Conservation (phyloP, 2,888 invertebrate species). For the Pomacea canaliculata region DNA sequence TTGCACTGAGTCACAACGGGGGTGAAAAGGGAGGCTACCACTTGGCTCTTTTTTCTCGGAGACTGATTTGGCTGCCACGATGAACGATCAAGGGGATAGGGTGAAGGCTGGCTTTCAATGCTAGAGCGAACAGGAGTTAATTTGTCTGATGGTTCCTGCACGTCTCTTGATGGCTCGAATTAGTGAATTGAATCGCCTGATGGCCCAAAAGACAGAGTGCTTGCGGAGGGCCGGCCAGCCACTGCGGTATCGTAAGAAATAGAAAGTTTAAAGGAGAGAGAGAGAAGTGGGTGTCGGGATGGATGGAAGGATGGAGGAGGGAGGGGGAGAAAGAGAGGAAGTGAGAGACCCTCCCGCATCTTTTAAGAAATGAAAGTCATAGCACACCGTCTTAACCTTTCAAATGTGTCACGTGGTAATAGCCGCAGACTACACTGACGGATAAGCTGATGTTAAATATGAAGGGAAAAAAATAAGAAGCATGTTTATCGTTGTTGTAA, state of each 20-base stretch:
- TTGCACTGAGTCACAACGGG: neutral
- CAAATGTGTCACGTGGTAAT: too few species aligned
- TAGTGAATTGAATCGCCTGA: conserved; percentile 21
- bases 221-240: neutral
- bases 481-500: too few species aligned
- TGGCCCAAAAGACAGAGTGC: conserved; percentile 13
- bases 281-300: neutral
- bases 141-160: conserved; percentile 25
- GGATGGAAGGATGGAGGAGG: neutral
- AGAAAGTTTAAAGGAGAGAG: neutral
- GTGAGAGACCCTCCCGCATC: too few species aligned
- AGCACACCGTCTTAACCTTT: too few species aligned
- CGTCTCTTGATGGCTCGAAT: conserved; percentile 21
- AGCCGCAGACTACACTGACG: too few species aligned
- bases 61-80: neutral
- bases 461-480: too few species aligned
- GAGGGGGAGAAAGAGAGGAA: neutral
- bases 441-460: too few species aligned
- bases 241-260: too few species aligned
- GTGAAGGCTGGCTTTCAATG: conserved; percentile 9
- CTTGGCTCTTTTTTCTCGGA: too few species aligned
- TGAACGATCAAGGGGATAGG: conserved; percentile 5
- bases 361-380: neutral
- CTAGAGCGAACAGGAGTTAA: conserved; percentile 26
- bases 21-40: too few species aligned